Evolutionary conservation across 1,140 invertebrate species (phyloP).

Genomic region (Bombus pyrosoma): DNA sequence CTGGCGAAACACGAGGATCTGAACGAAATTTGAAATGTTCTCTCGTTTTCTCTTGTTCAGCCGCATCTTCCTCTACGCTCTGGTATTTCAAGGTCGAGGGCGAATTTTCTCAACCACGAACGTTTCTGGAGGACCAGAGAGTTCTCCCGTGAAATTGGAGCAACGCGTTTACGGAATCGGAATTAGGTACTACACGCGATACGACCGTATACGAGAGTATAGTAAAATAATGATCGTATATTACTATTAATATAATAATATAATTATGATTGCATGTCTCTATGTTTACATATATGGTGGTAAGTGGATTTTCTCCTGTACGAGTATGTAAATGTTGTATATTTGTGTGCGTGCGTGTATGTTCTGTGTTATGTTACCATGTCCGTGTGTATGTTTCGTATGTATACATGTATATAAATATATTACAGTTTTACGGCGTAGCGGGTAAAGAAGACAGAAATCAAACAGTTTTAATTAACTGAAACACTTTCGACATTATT

Average conservation of each 20-base stretch:
- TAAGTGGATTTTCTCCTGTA: constrained; percentile 29
- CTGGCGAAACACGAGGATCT: not conserved
- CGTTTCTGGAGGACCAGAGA: constrained; percentile 40
- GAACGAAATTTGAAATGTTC: no score
- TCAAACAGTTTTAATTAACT: constrained; percentile 56
- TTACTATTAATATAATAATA: constrained; percentile 64
- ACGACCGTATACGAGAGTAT: constrained; percentile 62
- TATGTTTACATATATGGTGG: constrained; percentile 57
- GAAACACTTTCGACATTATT: constrained; percentile 40
- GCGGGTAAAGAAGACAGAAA: constrained; percentile 55
- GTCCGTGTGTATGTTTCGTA: constrained; percentile 24
- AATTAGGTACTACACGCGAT: constrained; percentile 50
- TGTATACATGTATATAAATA: constrained; percentile 69
- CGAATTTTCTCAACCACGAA: not conserved
- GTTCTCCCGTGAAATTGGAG: constrained; percentile 16
- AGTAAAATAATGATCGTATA: constrained; percentile 73
- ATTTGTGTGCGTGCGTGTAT: not conserved
- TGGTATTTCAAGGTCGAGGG: no score
- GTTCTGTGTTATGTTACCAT: not conserved
- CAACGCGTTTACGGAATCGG: constrained; percentile 30
- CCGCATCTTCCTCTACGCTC: no score
- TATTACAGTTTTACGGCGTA: constrained; percentile 65
- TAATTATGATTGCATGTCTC: constrained; percentile 56
- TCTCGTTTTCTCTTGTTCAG: no score
- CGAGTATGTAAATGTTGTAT: not conserved